Evolutionary conservation across 2,888 invertebrate genomes (phyloP).

Genomic region (Orthosia incerta): DNA sequence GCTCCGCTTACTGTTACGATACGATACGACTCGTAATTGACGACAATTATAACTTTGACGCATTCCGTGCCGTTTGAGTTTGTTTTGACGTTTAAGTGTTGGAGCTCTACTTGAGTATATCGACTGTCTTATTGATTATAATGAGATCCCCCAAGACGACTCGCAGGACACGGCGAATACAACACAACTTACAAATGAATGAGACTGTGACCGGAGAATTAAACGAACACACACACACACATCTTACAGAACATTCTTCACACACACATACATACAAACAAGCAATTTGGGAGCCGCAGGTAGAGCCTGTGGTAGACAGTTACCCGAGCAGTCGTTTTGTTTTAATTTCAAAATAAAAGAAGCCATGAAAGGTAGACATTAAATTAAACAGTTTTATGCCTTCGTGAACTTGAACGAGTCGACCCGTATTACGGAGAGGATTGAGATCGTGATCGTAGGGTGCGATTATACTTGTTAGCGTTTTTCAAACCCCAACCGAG

Average conservation of each 20-base stretch:
- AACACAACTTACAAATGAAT: conserved; percentile 27
- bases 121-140: neutral
- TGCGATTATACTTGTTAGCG: neutral
- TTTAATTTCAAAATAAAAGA: conserved; percentile 49
- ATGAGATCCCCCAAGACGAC: conserved; percentile 16
- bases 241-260: neutral
- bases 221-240: conserved; percentile 21
- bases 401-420: conserved; percentile 13
- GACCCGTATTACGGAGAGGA: neutral
- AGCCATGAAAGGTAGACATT: conserved; percentile 33
- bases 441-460: neutral
- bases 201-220: conserved; percentile 28
- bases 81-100: neutral
- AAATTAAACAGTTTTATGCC: conserved; percentile 50
- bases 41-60: conserved; percentile 27
- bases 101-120: neutral
- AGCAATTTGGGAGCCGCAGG: conserved; percentile 50
- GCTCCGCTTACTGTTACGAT: conserved; percentile 5
- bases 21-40: conserved; percentile 10
- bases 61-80: conserved; percentile 5
- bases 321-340: conserved; percentile 44
- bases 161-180: neutral
- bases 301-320: conserved; percentile 42
- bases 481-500: neutral
- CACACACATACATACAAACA: conserved; percentile 25